A percentile compares a stretch with the other conserved stretches of the same genome.
Evolutionary conservation across 2,797 vertebrate species (phyloP).

Genomic region (Amblyraja radiata): DNA sequence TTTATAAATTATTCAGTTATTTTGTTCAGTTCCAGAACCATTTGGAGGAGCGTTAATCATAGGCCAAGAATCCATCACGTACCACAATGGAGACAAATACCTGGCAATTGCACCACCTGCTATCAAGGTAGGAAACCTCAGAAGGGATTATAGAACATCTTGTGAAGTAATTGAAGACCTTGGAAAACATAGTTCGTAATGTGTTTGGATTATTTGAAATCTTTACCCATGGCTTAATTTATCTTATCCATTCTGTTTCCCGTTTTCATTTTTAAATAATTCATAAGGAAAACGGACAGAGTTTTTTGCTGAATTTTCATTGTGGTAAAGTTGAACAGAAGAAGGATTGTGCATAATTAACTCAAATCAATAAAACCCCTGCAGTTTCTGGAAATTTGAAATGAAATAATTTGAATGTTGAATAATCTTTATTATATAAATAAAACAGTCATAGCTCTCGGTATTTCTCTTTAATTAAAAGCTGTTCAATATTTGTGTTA

Average conservation of each 20-base stretch:
- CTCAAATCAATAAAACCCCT: no score
- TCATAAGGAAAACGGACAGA: background rate
- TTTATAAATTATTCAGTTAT: no score
- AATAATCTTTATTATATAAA: background rate
- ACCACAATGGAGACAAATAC: conserved; percentile 97
- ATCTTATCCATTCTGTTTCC: background rate
- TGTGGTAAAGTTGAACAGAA: background rate
- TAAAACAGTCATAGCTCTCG: background rate
- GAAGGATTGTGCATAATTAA: background rate
- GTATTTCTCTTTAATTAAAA: background rate
- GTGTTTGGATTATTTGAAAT: background rate
- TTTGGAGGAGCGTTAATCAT: conserved; percentile 97
- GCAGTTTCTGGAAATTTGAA: no score
- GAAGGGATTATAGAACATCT: background rate
- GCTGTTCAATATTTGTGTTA: background rate
- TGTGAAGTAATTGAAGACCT: background rate
- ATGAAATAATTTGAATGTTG: background rate
- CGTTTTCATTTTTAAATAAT: background rate
- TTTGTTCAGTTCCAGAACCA: conserved; percentile 81
- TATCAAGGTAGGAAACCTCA: conserved; percentile 78
- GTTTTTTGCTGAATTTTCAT: background rate
- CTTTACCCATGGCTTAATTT: background rate
- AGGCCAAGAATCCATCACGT: conserved; percentile 96
- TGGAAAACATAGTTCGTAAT: conserved; percentile 4
- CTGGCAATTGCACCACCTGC: conserved; percentile 93